These are phyloP conservation scores for Brachionus rotundiformis DNA, from an alignment of 1,140 invertebrate species.

Conservation along the genomic window DNA sequence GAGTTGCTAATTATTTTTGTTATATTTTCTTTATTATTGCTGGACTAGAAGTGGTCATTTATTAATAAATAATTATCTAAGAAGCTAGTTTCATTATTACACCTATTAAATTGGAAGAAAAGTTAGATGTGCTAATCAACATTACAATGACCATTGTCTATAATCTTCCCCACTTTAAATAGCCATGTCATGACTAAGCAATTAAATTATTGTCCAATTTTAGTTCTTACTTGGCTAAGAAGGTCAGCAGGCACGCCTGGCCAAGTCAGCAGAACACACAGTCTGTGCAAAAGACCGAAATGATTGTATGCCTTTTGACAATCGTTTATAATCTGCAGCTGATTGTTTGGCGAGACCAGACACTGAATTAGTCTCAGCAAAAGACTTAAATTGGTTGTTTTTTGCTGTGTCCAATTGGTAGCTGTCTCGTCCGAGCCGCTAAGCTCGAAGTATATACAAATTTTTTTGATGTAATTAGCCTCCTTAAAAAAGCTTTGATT, in stretches of 20 bases:
- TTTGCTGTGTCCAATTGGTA: constrained; percentile 84
- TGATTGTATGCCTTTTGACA: constrained; percentile 86
- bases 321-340: constrained; percentile 73
- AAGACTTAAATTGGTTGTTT: constrained; percentile 88
- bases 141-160: too few species aligned
- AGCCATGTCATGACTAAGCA: too few species aligned
- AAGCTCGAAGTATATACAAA: constrained; percentile 81
- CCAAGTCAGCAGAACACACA: constrained; percentile 88
- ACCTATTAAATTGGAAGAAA: too few species aligned
- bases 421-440: constrained; percentile 67
- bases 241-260: constrained; percentile 93
- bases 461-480: constrained; percentile 82
- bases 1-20: too few species aligned
- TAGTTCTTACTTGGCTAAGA: constrained; percentile 73
- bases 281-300: constrained; percentile 72
- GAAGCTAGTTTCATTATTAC: too few species aligned
- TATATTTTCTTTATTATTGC: too few species aligned
- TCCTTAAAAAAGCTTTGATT: constrained; percentile 99
- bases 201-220: too few species aligned
- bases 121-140: too few species aligned
- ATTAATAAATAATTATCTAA: too few species aligned
- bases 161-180: not conserved
- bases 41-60: too few species aligned
- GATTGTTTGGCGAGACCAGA: constrained; percentile 83
- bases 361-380: constrained; percentile 85